Conservation (phyloP, 2,113 vertebrate species). For the Epinephelus lanceolatus region DNA sequence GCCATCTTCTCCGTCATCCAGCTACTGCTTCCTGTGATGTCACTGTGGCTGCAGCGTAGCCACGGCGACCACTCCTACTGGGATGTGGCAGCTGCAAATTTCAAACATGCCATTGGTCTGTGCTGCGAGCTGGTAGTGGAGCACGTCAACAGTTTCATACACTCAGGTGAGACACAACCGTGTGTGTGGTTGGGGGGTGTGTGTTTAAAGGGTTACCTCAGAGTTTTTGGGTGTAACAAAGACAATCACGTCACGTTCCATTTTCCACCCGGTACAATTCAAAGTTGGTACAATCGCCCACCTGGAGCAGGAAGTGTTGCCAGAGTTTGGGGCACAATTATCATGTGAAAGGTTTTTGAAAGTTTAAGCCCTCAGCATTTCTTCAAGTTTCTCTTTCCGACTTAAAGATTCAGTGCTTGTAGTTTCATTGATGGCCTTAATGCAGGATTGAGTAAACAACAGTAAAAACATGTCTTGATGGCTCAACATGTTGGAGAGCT, state of each 20-base stretch:
- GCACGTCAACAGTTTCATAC: conserved; percentile 94
- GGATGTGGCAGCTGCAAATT: conserved; percentile 95
- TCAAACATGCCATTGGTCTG: conserved; percentile 97
- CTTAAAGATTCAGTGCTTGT: neutral
- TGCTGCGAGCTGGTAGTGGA: conserved; percentile 98
- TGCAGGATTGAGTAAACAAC: neutral
- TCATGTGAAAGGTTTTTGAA: neutral
- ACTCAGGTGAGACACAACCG: conserved; percentile 83
- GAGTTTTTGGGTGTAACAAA: too few relatives aligned
- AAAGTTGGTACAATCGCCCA: too few relatives aligned
- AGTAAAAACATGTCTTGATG: too few relatives aligned
- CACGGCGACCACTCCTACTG: conserved; percentile 96
- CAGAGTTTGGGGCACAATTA: neutral
- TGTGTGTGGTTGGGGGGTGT: neutral
- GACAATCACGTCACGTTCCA: too few relatives aligned
- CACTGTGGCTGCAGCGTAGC: conserved; percentile 95
- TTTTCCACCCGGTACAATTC: too few relatives aligned
- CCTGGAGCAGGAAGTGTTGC: neutral
- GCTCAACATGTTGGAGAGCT: neutral
- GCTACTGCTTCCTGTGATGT: conserved; percentile 97
- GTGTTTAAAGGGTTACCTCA: too few relatives aligned
- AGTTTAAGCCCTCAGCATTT: neutral
- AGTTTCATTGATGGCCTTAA: neutral
- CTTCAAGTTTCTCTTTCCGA: neutral
- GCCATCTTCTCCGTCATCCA: conserved; percentile 96